Base-by-base conservation (phyloP, 2,113 vertebrate genomes). In the Oophaga pumilio region DNA sequence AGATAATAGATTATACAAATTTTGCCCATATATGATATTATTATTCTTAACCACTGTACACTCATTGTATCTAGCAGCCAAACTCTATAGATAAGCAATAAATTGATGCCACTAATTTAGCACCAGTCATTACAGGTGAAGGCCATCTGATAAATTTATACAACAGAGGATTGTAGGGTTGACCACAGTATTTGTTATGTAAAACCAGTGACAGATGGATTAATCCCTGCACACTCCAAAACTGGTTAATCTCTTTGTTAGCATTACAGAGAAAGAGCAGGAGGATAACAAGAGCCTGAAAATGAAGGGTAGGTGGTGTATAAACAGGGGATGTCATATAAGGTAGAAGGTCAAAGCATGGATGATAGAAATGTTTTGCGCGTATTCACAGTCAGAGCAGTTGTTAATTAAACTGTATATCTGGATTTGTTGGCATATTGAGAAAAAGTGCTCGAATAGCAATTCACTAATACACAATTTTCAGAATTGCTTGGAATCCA, bases 101-200 rank as follows among this genome's bases (percentile, higher is more conserved):
- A 56, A 24, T 24, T 8, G 13, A 78, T 78, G 56, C 56, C 17
- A 28, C 15, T 78, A 26, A 57, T n/a, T 28, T 78, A 8, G 56
- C 8, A 11, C 13, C 57, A 57, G 76, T 26, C 56, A 57, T 78
- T 78, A 13, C 50, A n/a, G 53, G 14, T 53, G 53, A 78, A 49
- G n/a, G 56, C 76, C 53, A 78, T 26, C 76, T 57, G 52, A 57
- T 71, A 71, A 71, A 24, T 71, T 78, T 17, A 78, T 78, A 28
- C 76, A 78, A 24, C 24, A 24, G 52, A 78, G 76, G 22, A 53
- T 24, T 78, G 22, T 11, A 78, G 12, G 22, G 53, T 49, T 78
- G 76, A 78, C 76, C 76, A 53, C 52, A 26, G 28, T 57, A 78
- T 78, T 78, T 78, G 76, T 78, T 78, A 57, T 78, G 76, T 78